Evolutionary conservation across 2,113 vertebrate genomes (phyloP).

Genomic region (Delphinus delphis): DNA sequence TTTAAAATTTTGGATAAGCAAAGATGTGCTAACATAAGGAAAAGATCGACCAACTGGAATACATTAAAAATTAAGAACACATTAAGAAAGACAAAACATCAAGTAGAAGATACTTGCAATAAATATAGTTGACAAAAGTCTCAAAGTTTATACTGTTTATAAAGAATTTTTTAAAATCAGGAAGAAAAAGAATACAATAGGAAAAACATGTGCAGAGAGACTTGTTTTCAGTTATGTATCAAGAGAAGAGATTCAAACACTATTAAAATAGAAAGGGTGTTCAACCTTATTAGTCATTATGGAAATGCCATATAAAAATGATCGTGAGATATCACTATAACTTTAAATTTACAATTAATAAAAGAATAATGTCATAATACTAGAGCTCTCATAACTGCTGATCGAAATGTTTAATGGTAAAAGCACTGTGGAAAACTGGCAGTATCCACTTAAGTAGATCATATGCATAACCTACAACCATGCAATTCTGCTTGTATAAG

Average conservation of each 20-base stretch:
- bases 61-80: neutral
- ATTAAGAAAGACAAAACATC: neutral
- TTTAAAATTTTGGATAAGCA: neutral
- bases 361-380: neutral
- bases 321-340: neutral
- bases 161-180: neutral
- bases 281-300: neutral
- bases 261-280: neutral
- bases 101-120: neutral
- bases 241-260: neutral
- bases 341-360: neutral
- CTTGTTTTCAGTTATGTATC: neutral
- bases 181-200: neutral
- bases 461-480: neutral
- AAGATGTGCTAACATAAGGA: neutral
- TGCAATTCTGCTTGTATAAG: neutral
- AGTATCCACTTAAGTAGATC: neutral
- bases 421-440: neutral
- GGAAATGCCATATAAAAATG: neutral
- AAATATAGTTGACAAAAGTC: neutral
- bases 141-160: neutral
- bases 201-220: neutral
- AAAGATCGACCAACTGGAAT: neutral
- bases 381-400: neutral
- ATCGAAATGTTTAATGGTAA: neutral